Evolutionary conservation across 2,113 vertebrate genomes (phyloP), one percentile per base, ranked within the genome.

Genomic region (Nycticebus coucang): DNA sequence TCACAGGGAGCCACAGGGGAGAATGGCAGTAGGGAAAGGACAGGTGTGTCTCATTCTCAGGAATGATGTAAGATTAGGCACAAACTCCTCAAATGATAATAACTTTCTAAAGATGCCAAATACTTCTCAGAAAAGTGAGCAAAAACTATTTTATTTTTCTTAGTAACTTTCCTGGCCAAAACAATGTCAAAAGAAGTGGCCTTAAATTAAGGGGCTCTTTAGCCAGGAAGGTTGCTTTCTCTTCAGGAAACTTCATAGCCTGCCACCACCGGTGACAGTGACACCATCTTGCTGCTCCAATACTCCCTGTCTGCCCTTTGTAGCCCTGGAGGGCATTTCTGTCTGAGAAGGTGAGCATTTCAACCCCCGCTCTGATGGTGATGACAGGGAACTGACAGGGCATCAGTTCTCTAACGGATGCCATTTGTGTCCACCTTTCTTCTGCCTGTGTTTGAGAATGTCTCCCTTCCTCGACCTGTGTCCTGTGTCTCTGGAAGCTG

Each of bases 141-240:
- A 82, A 93, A 93, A 83, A 33, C 35, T n/a, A 35, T 68, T 91
- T 45, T n/a, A n/a, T 79, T 93, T 75, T 95, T 59, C 69, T 71
- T 81, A 37, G 19, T 55, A 66, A 81, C 6, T 85, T 96, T 85
- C 53, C 37, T 69, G 57, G 35, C 35, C n/a, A 79, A 87, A 24
- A 89, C 35, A 79, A 83, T n/a, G 68, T 64, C 21, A 74, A 93
- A 93, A 80, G 35, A 83, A 69, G 37, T 10, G 77, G 6, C 22
- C n/a, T 86, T 82, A 81, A 45, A 68, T 1, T 8, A 55, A 53
- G 18, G 11, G 6, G 88, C 4, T 89, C 22, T 14, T 12, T 5
- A 33, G 10, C 15, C 26, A 81, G 9, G 30, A 62, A 41, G 10
- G 3, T 12, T 53, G 33, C 17, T 64, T 86, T 71, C 19, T 75